These are phyloP conservation scores for Copidosoma aretas DNA, from an alignment of 2,888 invertebrate genomes.

Conservation along the genomic window DNA sequence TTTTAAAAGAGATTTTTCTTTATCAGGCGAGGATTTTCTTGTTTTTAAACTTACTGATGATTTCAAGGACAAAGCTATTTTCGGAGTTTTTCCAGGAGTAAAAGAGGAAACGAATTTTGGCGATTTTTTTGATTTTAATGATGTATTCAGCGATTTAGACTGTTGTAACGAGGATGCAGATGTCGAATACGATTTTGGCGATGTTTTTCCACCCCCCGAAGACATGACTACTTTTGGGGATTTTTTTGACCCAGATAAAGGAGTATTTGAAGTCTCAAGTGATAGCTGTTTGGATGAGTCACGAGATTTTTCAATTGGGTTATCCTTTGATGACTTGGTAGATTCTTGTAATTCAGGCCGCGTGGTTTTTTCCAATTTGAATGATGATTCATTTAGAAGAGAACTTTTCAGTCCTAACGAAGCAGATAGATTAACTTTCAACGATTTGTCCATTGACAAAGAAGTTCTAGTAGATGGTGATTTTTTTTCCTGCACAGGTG, in stretches of 20 bases:
- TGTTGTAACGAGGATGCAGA: no score
- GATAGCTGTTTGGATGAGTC: neutral
- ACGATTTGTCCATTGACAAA: neutral
- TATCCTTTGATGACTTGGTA: slow-evolving; percentile 8
- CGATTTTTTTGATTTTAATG: slow-evolving; percentile 25
- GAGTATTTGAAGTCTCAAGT: slow-evolving; percentile 2
- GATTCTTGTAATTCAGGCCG: neutral
- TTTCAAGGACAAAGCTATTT: slow-evolving; percentile 8
- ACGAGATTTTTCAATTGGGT: neutral
- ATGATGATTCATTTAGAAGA: neutral
- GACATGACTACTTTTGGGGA: no score
- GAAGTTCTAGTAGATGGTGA: slow-evolving; percentile 27
- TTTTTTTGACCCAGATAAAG: no score
- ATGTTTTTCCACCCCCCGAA: no score
- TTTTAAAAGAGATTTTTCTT: slow-evolving; percentile 11
- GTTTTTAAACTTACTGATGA: neutral
- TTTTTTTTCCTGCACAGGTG: slow-evolving; percentile 27
- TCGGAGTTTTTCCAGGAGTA: slow-evolving; percentile 27
- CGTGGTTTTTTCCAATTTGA: slow-evolving; percentile 1
- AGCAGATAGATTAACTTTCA: no score
- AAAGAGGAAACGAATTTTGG: slow-evolving; percentile 28
- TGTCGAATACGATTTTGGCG: no score
- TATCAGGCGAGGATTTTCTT: neutral
- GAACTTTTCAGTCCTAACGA: no score
- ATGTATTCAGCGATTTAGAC: neutral